These are phyloP conservation scores for Tenthredo mesomela DNA, from an alignment of 2,888 invertebrate genomes.

Conservation along the genomic window DNA sequence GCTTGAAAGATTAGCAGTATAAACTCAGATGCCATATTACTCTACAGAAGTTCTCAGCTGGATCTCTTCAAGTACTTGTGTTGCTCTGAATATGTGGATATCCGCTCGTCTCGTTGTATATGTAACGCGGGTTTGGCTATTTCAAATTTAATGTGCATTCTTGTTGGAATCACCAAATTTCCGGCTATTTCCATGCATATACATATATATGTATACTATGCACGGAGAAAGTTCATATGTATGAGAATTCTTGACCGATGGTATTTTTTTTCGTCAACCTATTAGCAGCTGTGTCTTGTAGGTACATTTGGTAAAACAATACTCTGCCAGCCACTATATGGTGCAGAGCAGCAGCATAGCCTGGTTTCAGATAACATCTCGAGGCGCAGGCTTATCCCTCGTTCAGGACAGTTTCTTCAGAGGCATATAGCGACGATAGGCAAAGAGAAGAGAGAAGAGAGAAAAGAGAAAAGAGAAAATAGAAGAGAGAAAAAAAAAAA, in stretches of 20 bases:
- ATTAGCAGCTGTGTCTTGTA: slow-evolving; percentile 40
- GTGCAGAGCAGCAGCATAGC: neutral
- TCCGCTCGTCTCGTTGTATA: neutral
- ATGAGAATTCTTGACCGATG: neutral
- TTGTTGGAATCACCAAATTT: neutral
- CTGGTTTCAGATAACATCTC: slow-evolving; percentile 47
- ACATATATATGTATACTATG: neutral
- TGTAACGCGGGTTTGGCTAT: neutral
- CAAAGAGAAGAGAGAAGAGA: neutral
- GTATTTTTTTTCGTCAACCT: slow-evolving; percentile 13
- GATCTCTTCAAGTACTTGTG: neutral
- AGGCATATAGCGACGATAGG: neutral
- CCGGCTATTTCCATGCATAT: neutral
- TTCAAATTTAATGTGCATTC: neutral
- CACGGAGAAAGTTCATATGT: neutral
- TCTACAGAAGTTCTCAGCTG: neutral
- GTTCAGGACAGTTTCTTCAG: slow-evolving; percentile 24
- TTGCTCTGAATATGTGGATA: slow-evolving; percentile 26
- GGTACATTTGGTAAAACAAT: slow-evolving; percentile 51
- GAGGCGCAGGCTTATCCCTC: slow-evolving; percentile 26
- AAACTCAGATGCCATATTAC: neutral
- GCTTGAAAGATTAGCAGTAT: neutral
- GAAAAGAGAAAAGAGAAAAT: neutral
- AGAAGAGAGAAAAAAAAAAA: no score
- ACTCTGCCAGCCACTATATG: slow-evolving; percentile 1